phyloP scores from a whole-genome alignment of 2,797 vertebrate genomes.

The Lateolabrax maculatus region DNA sequence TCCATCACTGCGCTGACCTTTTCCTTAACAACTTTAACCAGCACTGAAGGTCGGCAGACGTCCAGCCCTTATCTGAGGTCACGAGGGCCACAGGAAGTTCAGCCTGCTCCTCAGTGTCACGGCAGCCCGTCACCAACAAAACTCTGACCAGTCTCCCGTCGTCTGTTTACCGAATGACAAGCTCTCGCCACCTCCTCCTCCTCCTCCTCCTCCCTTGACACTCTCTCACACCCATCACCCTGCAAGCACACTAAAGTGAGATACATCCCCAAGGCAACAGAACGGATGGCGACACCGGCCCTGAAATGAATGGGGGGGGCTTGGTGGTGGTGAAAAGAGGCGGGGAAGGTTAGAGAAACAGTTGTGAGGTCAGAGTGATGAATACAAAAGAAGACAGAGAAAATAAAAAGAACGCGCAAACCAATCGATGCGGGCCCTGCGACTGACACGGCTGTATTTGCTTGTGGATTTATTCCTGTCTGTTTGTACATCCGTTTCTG shows the following conservation, averaged over 20 bases:
- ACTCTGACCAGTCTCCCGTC: conserved; percentile 6
- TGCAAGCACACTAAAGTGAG: conserved; percentile 35
- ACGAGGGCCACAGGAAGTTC: conserved; percentile 56
- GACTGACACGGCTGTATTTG: conserved; percentile 41
- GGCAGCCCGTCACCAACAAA: conserved; percentile 38
- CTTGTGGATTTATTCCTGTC: conserved; percentile 43
- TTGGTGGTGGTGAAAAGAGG: not conserved
- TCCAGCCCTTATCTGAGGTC: conserved; percentile 36
- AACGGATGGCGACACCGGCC: conserved; percentile 25
- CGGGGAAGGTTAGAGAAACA: conserved; percentile 10
- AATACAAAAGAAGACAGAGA: conserved; percentile 26
- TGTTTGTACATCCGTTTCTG: conserved; percentile 47
- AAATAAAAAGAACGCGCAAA: conserved; percentile 33
- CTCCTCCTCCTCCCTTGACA: conserved; percentile 9
- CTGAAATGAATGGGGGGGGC: not conserved
- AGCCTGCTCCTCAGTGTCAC: conserved; percentile 49
- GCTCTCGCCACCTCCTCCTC: conserved; percentile 1
- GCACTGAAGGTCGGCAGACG: conserved; percentile 43
- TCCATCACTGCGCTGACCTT: conserved; percentile 50
- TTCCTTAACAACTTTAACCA: conserved; percentile 33
- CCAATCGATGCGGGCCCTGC: conserved; percentile 24
- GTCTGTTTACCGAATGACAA: conserved; percentile 45
- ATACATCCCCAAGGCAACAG: conserved; percentile 51
- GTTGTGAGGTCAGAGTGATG: conserved; percentile 32
- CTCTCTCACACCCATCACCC: conserved; percentile 37